These are phyloP conservation scores for Nasonia oneida DNA, from an alignment of 2,888 invertebrate genomes.

Conservation along the genomic window DNA sequence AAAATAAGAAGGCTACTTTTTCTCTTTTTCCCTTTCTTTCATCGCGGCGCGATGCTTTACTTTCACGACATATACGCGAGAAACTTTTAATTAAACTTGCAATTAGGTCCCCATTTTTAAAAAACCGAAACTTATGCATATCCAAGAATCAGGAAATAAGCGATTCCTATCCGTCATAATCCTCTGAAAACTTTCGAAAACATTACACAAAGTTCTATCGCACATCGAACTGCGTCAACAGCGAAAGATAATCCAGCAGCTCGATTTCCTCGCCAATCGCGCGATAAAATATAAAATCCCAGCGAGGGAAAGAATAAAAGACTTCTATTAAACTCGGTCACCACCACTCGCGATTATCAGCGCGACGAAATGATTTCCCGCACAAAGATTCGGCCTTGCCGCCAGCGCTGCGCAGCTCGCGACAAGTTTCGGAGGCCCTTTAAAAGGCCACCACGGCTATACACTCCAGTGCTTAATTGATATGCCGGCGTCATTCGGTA, in stretches of 20 bases:
- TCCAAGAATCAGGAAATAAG: too few species aligned
- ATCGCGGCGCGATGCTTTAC: neutral
- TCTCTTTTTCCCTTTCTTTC: neutral
- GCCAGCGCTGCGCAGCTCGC: neutral
- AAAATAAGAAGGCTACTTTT: slow-evolving; percentile 5
- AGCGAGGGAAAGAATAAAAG: neutral
- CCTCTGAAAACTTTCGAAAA: neutral
- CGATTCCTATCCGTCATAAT: too few species aligned
- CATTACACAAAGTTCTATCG: neutral
- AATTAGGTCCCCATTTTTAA: too few species aligned
- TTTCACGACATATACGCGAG: neutral
- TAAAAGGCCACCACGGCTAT: neutral
- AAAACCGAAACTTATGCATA: too few species aligned
- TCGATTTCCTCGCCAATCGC: neutral
- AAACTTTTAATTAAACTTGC: neutral
- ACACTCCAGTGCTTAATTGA: slow-evolving; percentile 37
- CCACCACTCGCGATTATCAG: neutral
- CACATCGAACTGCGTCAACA: neutral
- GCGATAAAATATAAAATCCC: neutral
- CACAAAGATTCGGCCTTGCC: slow-evolving; percentile 27
- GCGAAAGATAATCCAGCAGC: neutral
- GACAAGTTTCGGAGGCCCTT: neutral
- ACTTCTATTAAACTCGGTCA: neutral
- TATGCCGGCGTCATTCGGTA: slow-evolving; percentile 40
- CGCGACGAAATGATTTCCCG: neutral